phyloP scores from a whole-genome alignment of 2,113 vertebrate genomes.

The Paedocypris sp. region DNA sequence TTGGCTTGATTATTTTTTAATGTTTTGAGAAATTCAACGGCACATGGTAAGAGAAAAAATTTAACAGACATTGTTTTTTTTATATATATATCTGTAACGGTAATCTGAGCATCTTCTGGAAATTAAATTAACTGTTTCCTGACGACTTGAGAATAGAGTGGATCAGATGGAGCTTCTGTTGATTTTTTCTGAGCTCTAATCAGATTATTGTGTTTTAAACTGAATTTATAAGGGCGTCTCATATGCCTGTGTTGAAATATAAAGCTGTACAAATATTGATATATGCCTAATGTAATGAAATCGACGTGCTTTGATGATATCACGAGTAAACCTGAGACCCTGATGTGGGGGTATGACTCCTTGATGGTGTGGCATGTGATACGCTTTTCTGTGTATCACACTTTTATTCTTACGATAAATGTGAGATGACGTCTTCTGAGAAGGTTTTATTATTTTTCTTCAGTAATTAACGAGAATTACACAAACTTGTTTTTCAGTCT shows the following conservation, averaged over 20 bases:
- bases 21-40: background rate
- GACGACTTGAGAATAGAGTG: constrained; percentile 25
- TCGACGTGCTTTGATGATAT: background rate
- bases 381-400: too few species aligned
- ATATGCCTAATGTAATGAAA: too few species aligned
- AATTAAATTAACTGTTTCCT: constrained; percentile 29
- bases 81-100: too few species aligned
- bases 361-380: too few species aligned
- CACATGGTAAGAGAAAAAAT: too few species aligned
- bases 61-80: too few species aligned
- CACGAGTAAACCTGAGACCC: background rate
- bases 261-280: constrained; percentile 41
- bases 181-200: constrained; percentile 33
- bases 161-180: constrained; percentile 17
- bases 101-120: constrained; percentile 9
- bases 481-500: constrained; percentile 63
- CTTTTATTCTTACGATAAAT: too few species aligned
- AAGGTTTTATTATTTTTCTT: too few species aligned
- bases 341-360: too few species aligned
- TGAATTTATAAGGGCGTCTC: constrained; percentile 40
- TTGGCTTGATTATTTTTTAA: too few species aligned
- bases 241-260: constrained; percentile 46
- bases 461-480: too few species aligned
- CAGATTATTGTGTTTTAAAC: constrained; percentile 45
- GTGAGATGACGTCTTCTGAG: too few species aligned